Conservation (phyloP, 2,113 vertebrate genomes). For the Egretta garzetta region DNA sequence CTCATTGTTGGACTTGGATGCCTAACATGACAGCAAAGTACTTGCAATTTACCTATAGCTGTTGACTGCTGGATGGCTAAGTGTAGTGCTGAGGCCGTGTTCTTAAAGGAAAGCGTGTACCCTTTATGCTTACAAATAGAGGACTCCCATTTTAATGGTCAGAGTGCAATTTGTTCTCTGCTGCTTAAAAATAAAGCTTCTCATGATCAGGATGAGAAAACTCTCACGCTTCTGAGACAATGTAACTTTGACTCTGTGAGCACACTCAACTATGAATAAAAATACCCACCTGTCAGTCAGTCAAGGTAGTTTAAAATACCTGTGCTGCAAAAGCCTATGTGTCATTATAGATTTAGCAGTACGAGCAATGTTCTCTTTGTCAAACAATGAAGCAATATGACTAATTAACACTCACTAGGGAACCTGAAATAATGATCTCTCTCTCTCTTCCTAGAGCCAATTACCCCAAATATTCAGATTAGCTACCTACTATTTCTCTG, state of each 20-base stretch:
- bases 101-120: not conserved
- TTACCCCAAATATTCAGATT: constrained; percentile 85
- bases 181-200: constrained; percentile 33
- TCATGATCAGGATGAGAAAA: constrained; percentile 48
- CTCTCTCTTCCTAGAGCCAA: constrained; percentile 79
- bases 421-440: constrained; percentile 81
- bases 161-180: constrained; percentile 6
- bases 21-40: not conserved
- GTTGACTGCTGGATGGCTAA: not conserved
- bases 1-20: not conserved
- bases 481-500: constrained; percentile 75
- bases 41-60: not conserved
- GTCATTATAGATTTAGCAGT: constrained; percentile 80
- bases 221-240: constrained; percentile 3
- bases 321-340: constrained; percentile 75
- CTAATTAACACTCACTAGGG: constrained; percentile 83
- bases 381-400: constrained; percentile 82
- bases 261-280: constrained; percentile 68
- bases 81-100: rapidly evolving
- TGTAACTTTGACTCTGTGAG: constrained; percentile 35
- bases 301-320: constrained; percentile 81
- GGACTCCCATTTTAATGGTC: not conserved
- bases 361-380: constrained; percentile 78
- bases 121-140: not conserved
- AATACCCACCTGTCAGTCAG: constrained; percentile 77